A percentile compares a stretch with the other conserved stretches of the same genome.
Evolutionary conservation across 35 echinoderm and acorn worm species (phyloP).

Genomic region (Chiridota heheva): DNA sequence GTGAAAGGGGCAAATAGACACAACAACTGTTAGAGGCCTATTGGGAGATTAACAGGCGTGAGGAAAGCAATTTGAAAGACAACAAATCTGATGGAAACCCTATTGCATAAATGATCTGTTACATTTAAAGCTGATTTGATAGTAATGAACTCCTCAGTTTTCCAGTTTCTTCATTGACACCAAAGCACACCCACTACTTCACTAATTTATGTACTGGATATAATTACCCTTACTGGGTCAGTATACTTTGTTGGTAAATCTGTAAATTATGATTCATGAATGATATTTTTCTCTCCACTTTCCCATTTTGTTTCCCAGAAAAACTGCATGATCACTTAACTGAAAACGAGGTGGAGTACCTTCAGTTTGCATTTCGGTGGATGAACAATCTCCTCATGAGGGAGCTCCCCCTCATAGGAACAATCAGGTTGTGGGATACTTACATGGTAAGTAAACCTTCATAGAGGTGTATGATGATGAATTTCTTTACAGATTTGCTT

Average conservation of each 20-base stretch:
- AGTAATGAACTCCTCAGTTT: too few relatives aligned
- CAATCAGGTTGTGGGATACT: constrained; percentile 93
- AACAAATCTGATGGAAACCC: too few relatives aligned
- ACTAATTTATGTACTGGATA: too few relatives aligned
- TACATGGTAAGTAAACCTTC: constrained; percentile 94
- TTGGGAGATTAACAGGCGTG: too few relatives aligned
- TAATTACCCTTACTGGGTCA: too few relatives aligned
- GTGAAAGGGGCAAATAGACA: too few relatives aligned
- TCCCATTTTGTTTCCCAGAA: constrained; percentile 38
- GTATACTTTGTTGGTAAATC: not conserved
- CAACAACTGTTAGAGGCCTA: too few relatives aligned
- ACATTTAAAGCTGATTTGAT: too few relatives aligned
- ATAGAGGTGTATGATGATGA: not conserved
- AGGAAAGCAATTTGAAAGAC: too few relatives aligned
- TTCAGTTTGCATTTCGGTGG: constrained; percentile 98
- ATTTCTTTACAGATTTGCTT: not conserved
- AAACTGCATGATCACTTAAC: constrained; percentile 69
- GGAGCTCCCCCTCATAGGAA: constrained; percentile 79
- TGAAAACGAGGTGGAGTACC: constrained; percentile 80
- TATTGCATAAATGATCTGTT: too few relatives aligned
- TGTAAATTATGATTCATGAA: not conserved
- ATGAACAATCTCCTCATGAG: constrained; percentile 99
- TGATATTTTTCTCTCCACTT: not conserved
- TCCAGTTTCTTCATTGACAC: too few relatives aligned
- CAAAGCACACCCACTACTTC: too few relatives aligned